These are phyloP conservation scores for Acronicta psi DNA, from an alignment of 2,888 invertebrate genomes.

Conservation along the genomic window DNA sequence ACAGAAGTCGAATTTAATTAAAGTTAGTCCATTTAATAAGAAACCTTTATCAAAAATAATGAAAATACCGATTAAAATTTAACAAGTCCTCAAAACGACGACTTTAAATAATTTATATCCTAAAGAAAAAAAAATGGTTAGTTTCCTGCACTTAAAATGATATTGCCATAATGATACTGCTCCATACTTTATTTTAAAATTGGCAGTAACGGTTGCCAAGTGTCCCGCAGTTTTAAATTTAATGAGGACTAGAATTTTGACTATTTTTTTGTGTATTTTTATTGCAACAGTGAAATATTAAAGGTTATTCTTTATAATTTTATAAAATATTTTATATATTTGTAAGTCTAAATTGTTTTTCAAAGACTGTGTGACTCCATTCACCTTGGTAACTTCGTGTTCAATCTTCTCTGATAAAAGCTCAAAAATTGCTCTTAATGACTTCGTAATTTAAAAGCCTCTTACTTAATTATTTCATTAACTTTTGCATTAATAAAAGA, in stretches of 20 bases:
- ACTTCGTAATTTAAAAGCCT: slow-evolving; percentile 38
- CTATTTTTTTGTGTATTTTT: background rate
- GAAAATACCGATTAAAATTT: too few species aligned
- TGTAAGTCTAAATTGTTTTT: background rate
- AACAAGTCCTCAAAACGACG: too few species aligned
- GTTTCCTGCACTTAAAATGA: too few species aligned
- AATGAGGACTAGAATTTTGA: background rate
- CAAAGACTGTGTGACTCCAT: background rate
- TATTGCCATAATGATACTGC: too few species aligned
- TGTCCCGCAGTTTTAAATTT: background rate
- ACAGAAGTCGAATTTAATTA: slow-evolving; percentile 6
- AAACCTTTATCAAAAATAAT: too few species aligned
- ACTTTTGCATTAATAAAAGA: slow-evolving; percentile 27
- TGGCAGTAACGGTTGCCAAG: slow-evolving; percentile 8
- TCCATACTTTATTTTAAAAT: background rate
- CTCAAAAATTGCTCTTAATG: slow-evolving; percentile 29
- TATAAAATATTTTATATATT: too few species aligned
- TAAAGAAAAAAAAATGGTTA: too few species aligned
- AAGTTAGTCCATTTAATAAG: too few species aligned
- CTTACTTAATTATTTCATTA: slow-evolving; percentile 43
- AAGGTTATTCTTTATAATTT: too few species aligned
- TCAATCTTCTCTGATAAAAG: slow-evolving; percentile 22
- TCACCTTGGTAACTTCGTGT: slow-evolving; percentile 15
- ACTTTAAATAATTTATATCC: too few species aligned
- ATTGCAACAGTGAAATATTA: too few species aligned